Conservation (phyloP, 2,888 invertebrate species). For the Apodemia zela region DNA sequence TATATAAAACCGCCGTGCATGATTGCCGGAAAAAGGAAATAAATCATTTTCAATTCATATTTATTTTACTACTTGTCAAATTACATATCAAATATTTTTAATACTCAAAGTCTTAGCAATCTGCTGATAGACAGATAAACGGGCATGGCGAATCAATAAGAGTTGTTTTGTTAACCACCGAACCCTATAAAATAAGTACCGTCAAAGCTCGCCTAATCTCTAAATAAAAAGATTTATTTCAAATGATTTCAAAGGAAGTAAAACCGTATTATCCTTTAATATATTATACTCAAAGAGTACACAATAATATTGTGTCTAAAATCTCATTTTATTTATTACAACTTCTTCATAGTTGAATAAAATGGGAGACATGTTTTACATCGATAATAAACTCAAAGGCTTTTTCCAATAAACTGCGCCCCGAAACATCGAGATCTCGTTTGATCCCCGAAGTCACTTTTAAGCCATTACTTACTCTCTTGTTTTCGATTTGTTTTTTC, state of each 20-base stretch:
- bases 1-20: no score
- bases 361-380: background rate
- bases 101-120: no score
- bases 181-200: no score
- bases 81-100: no score
- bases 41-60: no score
- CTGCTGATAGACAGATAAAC: no score
- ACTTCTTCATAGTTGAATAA: slow-evolving; percentile 41
- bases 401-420: slow-evolving; percentile 41
- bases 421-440: slow-evolving; percentile 39
- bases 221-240: no score
- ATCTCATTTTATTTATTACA: background rate
- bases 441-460: slow-evolving; percentile 62
- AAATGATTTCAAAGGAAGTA: background rate
- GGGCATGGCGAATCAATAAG: no score
- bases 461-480: slow-evolving; percentile 73
- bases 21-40: no score
- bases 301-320: background rate
- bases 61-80: no score
- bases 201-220: no score
- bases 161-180: no score
- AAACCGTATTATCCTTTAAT: background rate
- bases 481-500: slow-evolving; percentile 75
- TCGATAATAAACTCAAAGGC: slow-evolving; percentile 52
- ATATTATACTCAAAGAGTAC: background rate